Evolutionary conservation across 2,113 vertebrate genomes (phyloP), one percentile per base, ranked within the genome.

Genomic region (Caranx melampygus): DNA sequence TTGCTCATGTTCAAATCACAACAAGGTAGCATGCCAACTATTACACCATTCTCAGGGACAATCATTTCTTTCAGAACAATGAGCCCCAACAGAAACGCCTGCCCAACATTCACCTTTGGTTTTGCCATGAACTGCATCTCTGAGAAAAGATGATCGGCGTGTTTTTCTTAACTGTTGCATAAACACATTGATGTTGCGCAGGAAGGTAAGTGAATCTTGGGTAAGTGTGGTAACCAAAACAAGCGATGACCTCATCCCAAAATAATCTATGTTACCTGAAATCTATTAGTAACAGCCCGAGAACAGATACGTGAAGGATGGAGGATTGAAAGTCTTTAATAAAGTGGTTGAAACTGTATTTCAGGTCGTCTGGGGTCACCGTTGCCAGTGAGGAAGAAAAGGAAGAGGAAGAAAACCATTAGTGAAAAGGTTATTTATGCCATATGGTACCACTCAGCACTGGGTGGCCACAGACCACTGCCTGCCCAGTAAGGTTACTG

Each of bases 41-140:
- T 90, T 85, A 88, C 89, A 85, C 45, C 77, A 87, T 66, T 76
- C 73, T 75, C 37, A 11, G 78, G 78, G 81, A 90, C 85, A 91
- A 82, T 84, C 54, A 40, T 4, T 80, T 64, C 75, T 82, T 89
- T 90, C 65, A 85, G 79, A 75, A 76, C 65, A 78, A 68, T 72
- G 66, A 72, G 35, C 21, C 61, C 47, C 70, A 42, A 40, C 51
- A 75, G 26, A 75, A 61, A 51, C 35, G 2, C 31, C 47, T 63
- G 63, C 45, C 69, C 69, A 58, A 47, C 61, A 66, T 2, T 60
- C 72, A 34, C 47, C 18, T 26, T 35, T 26, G 59, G 13, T 67
- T 68, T 68, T 69, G 51, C 31, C 34, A 45, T 45, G 16, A 57
- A 66, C 26, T 21, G 51, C 45, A 51, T 35, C 51, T 33, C 10